Evolutionary conservation across 2,113 vertebrate genomes (phyloP).

Genomic region (Anas platyrhynchos): DNA sequence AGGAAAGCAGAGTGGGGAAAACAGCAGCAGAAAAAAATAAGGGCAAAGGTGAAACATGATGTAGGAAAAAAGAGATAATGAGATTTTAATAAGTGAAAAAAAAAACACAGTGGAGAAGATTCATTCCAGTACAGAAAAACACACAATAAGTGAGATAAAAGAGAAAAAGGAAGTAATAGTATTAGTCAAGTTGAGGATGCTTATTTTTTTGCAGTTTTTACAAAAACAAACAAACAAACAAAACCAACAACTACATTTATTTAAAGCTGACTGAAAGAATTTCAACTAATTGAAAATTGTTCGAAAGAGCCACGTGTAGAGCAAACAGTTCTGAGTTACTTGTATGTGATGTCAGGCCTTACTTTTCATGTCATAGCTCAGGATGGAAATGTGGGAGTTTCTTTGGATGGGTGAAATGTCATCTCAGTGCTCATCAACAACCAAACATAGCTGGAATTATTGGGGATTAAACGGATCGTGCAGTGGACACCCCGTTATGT

Average conservation of each 20-base stretch:
- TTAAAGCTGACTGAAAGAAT: neutral
- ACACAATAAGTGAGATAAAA: neutral
- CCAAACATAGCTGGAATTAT: neutral
- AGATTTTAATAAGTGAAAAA: neutral
- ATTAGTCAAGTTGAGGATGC: neutral
- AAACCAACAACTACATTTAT: neutral
- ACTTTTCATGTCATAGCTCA: neutral
- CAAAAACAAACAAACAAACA: no score
- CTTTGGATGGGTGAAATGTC: neutral
- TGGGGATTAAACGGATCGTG: neutral
- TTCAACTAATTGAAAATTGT: rapidly evolving
- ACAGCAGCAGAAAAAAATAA: neutral
- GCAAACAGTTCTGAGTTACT: neutral
- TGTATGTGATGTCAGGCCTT: neutral
- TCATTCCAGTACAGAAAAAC: neutral
- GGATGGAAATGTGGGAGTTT: neutral
- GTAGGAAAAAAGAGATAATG: neutral
- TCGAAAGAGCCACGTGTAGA: neutral
- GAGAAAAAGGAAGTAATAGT: neutral
- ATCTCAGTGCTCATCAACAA: neutral
- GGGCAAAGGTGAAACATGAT: neutral
- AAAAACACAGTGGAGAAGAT: neutral
- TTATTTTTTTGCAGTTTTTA: neutral
- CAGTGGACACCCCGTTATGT: neutral
- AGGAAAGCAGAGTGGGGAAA: neutral